phyloP scores from a whole-genome alignment of 2,113 vertebrate genomes.

The Channa argus region DNA sequence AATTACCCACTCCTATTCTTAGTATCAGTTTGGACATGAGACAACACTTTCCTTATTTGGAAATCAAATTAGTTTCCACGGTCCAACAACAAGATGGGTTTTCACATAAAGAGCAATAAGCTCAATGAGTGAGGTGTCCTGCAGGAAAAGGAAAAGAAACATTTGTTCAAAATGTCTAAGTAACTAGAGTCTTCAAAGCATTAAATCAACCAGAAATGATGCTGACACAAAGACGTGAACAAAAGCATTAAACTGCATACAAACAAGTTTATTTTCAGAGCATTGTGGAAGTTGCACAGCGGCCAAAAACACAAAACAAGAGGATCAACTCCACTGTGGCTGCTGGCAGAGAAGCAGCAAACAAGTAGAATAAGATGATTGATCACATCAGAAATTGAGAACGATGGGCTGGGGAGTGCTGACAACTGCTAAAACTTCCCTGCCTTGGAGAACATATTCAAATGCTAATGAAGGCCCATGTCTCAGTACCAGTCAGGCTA shows the following conservation, averaged over 20 bases:
- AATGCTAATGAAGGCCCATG: constrained; percentile 63
- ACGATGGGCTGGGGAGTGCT: constrained; percentile 70
- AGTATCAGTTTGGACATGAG: neutral
- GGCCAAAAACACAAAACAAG: constrained; percentile 44
- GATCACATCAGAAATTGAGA: constrained; percentile 75
- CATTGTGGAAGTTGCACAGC: constrained; percentile 33
- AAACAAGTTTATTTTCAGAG: constrained; percentile 24
- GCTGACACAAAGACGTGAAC: neutral
- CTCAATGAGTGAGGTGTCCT: constrained; percentile 6
- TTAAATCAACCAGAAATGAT: constrained; percentile 11
- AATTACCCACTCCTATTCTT: neutral
- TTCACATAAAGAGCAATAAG: constrained; percentile 15
- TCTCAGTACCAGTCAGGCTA: constrained; percentile 41
- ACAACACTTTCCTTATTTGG: constrained; percentile 9
- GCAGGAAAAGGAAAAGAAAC: neutral
- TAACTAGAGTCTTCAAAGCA: neutral
- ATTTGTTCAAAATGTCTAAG: neutral
- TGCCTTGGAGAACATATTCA: constrained; percentile 57
- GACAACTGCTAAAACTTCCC: constrained; percentile 72
- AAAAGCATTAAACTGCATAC: constrained; percentile 17
- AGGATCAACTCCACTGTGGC: constrained; percentile 43
- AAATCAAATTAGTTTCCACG: neutral
- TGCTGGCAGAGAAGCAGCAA: constrained; percentile 62
- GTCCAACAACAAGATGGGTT: neutral
- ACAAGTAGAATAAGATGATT: constrained; percentile 71